A percentile compares a stretch with the other conserved stretches of the same genome.
Evolutionary conservation across 1,140 invertebrate species (phyloP).

Genomic region (Olivierus martensii): DNA sequence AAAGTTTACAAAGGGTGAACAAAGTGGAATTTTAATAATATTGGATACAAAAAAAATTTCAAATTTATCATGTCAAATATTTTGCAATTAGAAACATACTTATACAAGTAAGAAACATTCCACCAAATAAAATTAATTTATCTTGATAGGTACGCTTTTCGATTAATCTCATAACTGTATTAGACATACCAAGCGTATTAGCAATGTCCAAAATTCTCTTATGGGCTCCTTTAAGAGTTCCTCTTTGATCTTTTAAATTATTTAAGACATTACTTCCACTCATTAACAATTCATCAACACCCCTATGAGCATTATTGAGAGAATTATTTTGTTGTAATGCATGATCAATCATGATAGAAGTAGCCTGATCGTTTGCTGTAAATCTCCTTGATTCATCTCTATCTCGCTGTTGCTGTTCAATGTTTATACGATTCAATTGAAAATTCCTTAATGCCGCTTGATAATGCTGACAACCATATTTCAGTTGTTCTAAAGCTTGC

Average conservation of each 20-base stretch:
- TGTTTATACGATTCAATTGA: slow-evolving; percentile 48
- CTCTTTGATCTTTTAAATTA: slow-evolving; percentile 67
- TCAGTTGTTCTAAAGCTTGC: slow-evolving; percentile 84
- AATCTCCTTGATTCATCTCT: slow-evolving; percentile 75
- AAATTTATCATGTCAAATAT: slow-evolving; percentile 44
- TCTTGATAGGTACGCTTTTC: slow-evolving; percentile 78
- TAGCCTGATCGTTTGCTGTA: slow-evolving; percentile 56
- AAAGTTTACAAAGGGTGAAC: too few species aligned
- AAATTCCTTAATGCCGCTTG: slow-evolving; percentile 58
- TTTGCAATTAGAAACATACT: slow-evolving; percentile 69
- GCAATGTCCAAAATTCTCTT: slow-evolving; percentile 76
- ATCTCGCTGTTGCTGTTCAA: slow-evolving; percentile 59
- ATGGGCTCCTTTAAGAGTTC: slow-evolving; percentile 73
- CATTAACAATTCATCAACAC: slow-evolving; percentile 74
- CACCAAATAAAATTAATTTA: slow-evolving; percentile 75
- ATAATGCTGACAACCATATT: slow-evolving; percentile 85
- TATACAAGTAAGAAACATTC: slow-evolving; percentile 70
- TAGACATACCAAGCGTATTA: slow-evolving; percentile 87
- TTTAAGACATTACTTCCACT: slow-evolving; percentile 66
- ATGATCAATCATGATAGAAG: slow-evolving; percentile 77
- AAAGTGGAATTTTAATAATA: too few species aligned
- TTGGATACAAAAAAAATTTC: too few species aligned
- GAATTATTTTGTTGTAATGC: slow-evolving; percentile 65
- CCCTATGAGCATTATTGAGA: slow-evolving; percentile 56
- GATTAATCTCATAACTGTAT: slow-evolving; percentile 90